phyloP scores from a whole-genome alignment of 2,113 vertebrate genomes.

The Ctenomys sociabilis region DNA sequence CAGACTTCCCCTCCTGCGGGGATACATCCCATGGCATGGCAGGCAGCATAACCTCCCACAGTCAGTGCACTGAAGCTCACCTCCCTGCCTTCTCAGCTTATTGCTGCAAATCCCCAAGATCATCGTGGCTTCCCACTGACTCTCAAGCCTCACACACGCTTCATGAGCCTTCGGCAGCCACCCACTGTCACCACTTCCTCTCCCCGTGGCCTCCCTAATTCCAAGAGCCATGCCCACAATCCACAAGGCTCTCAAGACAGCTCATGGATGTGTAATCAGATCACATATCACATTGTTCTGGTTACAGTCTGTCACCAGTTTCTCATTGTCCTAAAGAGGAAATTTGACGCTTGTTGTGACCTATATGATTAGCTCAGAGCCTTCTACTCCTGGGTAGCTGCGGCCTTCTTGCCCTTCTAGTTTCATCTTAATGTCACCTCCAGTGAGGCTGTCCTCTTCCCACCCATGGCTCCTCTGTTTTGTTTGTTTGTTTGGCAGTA shows the following conservation, averaged over 20 bases:
- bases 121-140: too few species aligned
- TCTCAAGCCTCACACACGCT: not conserved
- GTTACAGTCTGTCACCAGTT: not conserved
- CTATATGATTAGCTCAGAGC: rapidly evolving
- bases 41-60: not conserved
- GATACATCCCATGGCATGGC: too few species aligned
- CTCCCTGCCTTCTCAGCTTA: not conserved
- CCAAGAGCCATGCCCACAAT: not conserved
- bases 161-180: not conserved
- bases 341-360: not conserved
- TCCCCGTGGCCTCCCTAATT: not conserved
- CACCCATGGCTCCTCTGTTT: too few species aligned
- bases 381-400: not conserved
- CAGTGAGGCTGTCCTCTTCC: not conserved
- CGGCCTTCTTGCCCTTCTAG: not conserved
- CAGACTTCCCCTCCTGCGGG: not conserved
- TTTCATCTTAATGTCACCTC: not conserved
- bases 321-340: not conserved
- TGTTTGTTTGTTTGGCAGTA: too few species aligned
- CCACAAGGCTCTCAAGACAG: not conserved
- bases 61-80: not conserved
- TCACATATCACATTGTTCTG: not conserved
- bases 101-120: not conserved
- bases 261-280: not conserved
- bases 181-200: not conserved